Percentiles rank a stretch among this genome's conserved stretches.
Evolutionary conservation across 2,888 invertebrate genomes (phyloP).

Genomic region (Drosophila suboccidentalis): DNA sequence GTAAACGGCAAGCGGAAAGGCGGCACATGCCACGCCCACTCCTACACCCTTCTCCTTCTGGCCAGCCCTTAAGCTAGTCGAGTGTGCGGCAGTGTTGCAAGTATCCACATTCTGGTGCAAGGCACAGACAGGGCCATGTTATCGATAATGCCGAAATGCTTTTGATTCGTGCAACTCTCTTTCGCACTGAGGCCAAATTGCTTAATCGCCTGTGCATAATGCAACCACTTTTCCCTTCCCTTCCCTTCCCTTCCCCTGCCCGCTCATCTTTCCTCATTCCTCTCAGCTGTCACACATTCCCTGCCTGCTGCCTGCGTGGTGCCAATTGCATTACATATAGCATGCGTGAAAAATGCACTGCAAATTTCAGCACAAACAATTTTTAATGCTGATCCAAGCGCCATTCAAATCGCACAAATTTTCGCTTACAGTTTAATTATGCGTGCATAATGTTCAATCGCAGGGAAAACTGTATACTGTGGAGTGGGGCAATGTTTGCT

Average conservation of each 20-base stretch:
- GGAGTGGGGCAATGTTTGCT: constrained; percentile 22
- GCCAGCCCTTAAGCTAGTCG: constrained; percentile 2
- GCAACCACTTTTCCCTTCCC: constrained; percentile 25
- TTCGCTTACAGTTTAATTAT: constrained; percentile 67
- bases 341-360: constrained; percentile 65
- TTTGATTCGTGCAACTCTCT: constrained; percentile 61
- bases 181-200: constrained; percentile 50
- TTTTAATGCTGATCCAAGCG: constrained; percentile 69
- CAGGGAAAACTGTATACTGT: constrained; percentile 4
- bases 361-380: constrained; percentile 59
- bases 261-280: neutral
- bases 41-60: neutral
- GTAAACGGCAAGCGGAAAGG: constrained; percentile 57
- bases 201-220: constrained; percentile 73
- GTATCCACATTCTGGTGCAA: neutral
- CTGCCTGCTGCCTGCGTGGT: constrained; percentile 19
- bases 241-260: neutral
- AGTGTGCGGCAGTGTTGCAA: neutral
- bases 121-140: neutral
- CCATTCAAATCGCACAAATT: constrained; percentile 57
- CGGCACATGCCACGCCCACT: constrained; percentile 7
- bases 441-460: constrained; percentile 64
- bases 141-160: constrained; percentile 61
- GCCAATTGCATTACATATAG: constrained; percentile 52
- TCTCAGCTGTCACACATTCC: constrained; percentile 19